phyloP scores from a whole-genome alignment of 2,797 vertebrate species.

The Chloroceryle amazona region DNA sequence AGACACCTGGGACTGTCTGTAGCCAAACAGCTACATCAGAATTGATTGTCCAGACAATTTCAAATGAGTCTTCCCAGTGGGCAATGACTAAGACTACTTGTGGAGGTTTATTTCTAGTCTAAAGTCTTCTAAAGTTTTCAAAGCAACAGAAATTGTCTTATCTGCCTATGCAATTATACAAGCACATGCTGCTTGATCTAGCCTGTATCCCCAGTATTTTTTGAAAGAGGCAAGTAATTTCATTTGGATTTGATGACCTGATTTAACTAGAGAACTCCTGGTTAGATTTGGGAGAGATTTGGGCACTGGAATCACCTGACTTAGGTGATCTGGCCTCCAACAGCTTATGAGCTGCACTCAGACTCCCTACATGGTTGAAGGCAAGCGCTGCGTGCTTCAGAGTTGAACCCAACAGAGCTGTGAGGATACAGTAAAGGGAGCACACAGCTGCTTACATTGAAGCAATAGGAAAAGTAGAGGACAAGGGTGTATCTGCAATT shows the following conservation, averaged over 20 bases:
- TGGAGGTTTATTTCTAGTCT: background rate
- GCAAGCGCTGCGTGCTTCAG: fast-evolving
- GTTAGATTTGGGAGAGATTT: background rate
- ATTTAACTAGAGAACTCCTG: background rate
- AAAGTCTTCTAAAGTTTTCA: conserved; percentile 19
- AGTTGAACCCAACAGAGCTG: background rate
- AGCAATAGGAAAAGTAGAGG: conserved; percentile 45
- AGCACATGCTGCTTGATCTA: background rate
- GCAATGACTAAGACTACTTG: background rate
- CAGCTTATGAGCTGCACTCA: background rate
- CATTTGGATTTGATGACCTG: background rate
- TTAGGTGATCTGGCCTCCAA: background rate
- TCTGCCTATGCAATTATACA: background rate
- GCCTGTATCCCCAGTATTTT: background rate
- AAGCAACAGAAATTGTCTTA: conserved; percentile 10
- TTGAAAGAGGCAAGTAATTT: background rate
- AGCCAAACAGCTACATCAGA: conserved; percentile 5
- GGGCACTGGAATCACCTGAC: background rate
- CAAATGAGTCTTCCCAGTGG: background rate
- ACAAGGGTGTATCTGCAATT: conserved; percentile 55
- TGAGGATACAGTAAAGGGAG: background rate
- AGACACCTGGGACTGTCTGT: conserved; percentile 13
- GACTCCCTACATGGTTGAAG: fast-evolving
- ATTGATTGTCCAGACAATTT: conserved; percentile 28
- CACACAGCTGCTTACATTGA: background rate